These are phyloP conservation scores for Chrysaora quinquecirrha DNA, from an alignment of 30 jellyfish, hydroid and myxozoan genomes.

Conservation along the genomic window DNA sequence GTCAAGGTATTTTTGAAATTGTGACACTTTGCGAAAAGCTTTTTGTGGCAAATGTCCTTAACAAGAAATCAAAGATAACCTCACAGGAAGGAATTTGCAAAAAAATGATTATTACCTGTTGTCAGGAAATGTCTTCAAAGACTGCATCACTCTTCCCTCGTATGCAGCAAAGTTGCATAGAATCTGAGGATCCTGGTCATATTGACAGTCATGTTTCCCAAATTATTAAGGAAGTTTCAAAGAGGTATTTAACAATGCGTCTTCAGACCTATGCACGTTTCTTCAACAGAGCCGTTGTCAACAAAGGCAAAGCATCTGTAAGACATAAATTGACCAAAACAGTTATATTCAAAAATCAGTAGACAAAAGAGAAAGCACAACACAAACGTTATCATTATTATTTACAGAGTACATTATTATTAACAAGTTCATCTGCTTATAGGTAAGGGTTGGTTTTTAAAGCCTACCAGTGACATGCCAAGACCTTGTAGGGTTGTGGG, in stretches of 20 bases:
- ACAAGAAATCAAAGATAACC: neutral
- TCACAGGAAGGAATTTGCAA: slow-evolving; percentile 26
- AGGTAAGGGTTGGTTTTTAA: too few relatives aligned
- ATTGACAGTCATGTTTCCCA: slow-evolving; percentile 10
- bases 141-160: slow-evolving; percentile 24
- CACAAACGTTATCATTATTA: neutral
- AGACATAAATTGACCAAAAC: slow-evolving; percentile 58
- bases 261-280: slow-evolving; percentile 27
- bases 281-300: slow-evolving; percentile 41
- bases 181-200: neutral
- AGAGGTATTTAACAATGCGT: slow-evolving; percentile 5
- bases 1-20: slow-evolving; percentile 34
- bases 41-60: slow-evolving; percentile 18
- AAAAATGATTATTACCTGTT: neutral
- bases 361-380: neutral
- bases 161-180: neutral
- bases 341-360: slow-evolving; percentile 40
- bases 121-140: slow-evolving; percentile 3
- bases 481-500: too few relatives aligned
- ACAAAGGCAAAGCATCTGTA: slow-evolving; percentile 40
- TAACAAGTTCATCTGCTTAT: too few relatives aligned
- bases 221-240: slow-evolving; percentile 17
- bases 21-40: slow-evolving; percentile 36
- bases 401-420: too few relatives aligned
- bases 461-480: too few relatives aligned